A percentile compares a stretch with the other conserved stretches of the same genome.
Conservation (phyloP, 2,888 invertebrate species). For the Lampropteryx suffumata region DNA sequence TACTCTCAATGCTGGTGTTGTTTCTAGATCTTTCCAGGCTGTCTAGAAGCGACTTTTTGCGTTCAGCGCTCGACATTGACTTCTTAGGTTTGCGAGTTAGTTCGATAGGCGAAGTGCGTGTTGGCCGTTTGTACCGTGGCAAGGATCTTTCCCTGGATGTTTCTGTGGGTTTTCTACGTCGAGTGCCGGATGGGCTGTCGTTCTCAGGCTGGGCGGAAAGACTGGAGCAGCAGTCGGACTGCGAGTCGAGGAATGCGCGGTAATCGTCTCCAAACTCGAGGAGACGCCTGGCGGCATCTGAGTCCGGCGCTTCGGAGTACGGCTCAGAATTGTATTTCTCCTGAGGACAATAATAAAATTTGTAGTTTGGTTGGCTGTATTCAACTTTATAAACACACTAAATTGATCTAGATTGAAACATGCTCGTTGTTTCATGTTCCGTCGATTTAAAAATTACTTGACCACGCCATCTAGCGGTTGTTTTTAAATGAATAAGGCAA, state of each 20-base stretch:
- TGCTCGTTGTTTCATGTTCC: no score
- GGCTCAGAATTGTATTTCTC: constrained; percentile 96
- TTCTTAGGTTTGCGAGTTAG: constrained; percentile 73
- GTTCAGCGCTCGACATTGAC: constrained; percentile 77
- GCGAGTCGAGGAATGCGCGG: constrained; percentile 93
- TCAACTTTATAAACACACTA: no score
- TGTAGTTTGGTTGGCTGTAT: no score
- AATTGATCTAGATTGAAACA: no score
- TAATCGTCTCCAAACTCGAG: constrained; percentile 96
- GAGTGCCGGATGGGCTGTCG: constrained; percentile 66
- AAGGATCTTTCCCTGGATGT: constrained; percentile 59
- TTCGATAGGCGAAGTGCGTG: constrained; percentile 65
- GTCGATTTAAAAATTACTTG: no score
- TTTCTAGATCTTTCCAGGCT: constrained; percentile 75
- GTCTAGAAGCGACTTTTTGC: constrained; percentile 74
- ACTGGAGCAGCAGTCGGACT: constrained; percentile 93
- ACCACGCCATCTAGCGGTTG: no score
- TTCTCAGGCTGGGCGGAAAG: constrained; percentile 85
- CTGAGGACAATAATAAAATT: constrained; percentile 66
- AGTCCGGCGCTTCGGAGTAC: constrained; percentile 93
- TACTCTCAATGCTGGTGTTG: constrained; percentile 76
- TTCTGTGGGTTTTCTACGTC: constrained; percentile 68
- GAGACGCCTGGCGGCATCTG: constrained; percentile 91
- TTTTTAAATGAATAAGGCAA: no score
- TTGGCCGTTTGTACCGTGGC: constrained; percentile 67